These are phyloP conservation scores for Amblyjoppa proteus DNA, from an alignment of 2,888 invertebrate genomes.

Conservation along the genomic window DNA sequence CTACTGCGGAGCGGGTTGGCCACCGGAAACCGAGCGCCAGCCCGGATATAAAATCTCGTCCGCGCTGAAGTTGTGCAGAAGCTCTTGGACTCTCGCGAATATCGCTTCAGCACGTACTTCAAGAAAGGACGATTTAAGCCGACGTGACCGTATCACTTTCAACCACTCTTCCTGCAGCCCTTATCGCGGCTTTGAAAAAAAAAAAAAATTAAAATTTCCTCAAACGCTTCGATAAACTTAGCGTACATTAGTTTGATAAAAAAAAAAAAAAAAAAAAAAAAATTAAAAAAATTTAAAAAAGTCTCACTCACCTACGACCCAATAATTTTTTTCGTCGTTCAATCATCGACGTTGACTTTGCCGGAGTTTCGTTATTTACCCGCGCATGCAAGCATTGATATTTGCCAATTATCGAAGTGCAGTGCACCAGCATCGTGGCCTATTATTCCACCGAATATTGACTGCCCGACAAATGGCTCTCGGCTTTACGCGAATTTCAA, in stretches of 20 bases:
- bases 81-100: conserved; percentile 46
- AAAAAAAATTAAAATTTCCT: not conserved
- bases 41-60: conserved; percentile 63
- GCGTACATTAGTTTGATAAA: not conserved
- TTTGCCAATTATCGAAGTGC: conserved; percentile 7
- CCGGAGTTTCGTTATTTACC: not conserved
- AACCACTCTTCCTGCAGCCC: conserved; percentile 35
- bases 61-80: conserved; percentile 53
- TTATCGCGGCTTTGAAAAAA: not conserved
- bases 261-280: no score
- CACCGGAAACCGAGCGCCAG: conserved; percentile 25
- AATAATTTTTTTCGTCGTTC: not conserved
- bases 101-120: conserved; percentile 66
- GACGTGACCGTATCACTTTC: conserved; percentile 61
- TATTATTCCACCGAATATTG: conserved; percentile 37
- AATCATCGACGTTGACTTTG: not conserved
- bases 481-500: conserved; percentile 70
- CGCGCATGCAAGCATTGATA: not conserved
- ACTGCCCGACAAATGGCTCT: conserved; percentile 58
- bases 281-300: no score
- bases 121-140: conserved; percentile 61
- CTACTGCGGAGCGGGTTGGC: conserved; percentile 41
- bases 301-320: not conserved
- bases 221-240: not conserved
- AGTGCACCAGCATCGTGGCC: not conserved